phyloP scores from a whole-genome alignment of 2,113 vertebrate genomes.

The Rhinolophus sinicus region DNA sequence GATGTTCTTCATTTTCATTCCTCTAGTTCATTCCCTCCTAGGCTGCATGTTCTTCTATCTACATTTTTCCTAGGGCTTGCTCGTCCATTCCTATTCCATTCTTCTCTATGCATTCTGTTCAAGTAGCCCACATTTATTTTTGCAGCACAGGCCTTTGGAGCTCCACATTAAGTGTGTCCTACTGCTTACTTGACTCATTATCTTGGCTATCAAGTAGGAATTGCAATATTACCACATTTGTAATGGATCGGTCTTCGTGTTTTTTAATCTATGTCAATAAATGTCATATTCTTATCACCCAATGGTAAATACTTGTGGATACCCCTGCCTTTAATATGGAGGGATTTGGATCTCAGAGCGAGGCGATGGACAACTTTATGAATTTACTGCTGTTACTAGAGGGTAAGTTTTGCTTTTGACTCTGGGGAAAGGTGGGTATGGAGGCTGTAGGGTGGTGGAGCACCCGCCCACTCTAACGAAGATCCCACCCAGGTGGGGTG shows the following conservation, averaged over 20 bases:
- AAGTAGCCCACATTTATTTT: background rate
- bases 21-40: background rate
- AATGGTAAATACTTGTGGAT: background rate
- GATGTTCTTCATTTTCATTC: background rate
- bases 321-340: background rate
- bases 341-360: background rate
- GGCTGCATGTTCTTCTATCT: background rate
- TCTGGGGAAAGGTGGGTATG: background rate
- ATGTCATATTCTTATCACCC: background rate
- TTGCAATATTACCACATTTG: background rate
- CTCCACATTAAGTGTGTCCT: background rate
- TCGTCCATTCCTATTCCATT: background rate
- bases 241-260: background rate
- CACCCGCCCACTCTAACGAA: too few species aligned
- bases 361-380: background rate
- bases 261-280: background rate
- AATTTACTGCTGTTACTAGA: background rate
- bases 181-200: background rate
- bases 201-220: background rate
- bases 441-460: too few species aligned
- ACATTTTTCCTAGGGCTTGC: background rate
- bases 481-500: too few species aligned
- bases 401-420: background rate
- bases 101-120: background rate
- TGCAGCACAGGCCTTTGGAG: background rate